phyloP scores from a whole-genome alignment of 2,113 vertebrate genomes.

The Erinaceus europaeus region DNA sequence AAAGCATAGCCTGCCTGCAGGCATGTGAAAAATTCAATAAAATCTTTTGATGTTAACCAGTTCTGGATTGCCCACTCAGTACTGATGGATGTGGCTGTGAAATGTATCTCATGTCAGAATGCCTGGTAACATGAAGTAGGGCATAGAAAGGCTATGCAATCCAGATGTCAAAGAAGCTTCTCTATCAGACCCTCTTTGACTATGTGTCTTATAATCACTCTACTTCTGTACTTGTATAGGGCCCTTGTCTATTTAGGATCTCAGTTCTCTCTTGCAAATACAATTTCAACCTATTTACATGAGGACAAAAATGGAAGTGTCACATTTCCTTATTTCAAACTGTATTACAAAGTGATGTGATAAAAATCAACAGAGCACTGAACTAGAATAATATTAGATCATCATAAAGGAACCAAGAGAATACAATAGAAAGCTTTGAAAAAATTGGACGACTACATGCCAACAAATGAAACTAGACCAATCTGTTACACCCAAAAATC shows the following conservation, averaged over 20 bases:
- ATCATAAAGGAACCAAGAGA: background rate
- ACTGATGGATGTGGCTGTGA: background rate
- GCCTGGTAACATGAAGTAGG: background rate
- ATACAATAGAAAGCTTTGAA: background rate
- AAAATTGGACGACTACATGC: background rate
- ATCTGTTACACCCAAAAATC: background rate
- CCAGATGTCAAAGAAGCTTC: background rate
- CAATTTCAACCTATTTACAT: background rate
- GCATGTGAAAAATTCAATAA: background rate
- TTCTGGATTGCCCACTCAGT: background rate
- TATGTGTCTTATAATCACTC: background rate
- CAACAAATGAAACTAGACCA: background rate
- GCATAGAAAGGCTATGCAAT: background rate
- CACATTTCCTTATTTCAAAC: background rate
- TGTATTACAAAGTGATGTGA: background rate
- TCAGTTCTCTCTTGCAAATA: background rate
- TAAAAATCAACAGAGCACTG: background rate
- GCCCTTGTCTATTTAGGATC: background rate
- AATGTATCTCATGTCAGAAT: background rate
- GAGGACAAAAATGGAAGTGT: background rate
- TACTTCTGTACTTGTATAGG: background rate
- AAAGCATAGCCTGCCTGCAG: background rate
- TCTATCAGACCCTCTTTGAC: background rate
- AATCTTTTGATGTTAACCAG: background rate
- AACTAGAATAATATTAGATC: background rate